These are phyloP conservation scores for Lytechinus variegatus DNA, from an alignment of 35 echinoderm and acorn worm genomes.

Conservation along the genomic window DNA sequence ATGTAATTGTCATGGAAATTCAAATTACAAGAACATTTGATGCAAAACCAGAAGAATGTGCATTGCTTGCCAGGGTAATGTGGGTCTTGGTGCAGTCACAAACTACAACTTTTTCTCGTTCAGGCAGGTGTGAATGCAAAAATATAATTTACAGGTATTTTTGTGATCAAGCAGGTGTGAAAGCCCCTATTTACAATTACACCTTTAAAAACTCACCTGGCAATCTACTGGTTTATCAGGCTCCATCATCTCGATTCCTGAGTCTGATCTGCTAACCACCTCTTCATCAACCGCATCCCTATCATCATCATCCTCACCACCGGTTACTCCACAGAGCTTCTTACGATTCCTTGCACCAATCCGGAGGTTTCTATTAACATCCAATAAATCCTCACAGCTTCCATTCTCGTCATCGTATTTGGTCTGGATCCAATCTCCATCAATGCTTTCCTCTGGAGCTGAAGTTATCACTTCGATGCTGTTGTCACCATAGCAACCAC, in stretches of 20 bases:
- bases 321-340: background rate
- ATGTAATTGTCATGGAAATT: no score
- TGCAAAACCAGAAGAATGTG: no score
- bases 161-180: no score
- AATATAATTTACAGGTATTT: no score
- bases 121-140: no score
- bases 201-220: background rate
- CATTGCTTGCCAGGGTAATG: no score
- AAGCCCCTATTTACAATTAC: no score
- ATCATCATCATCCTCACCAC: background rate
- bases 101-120: no score
- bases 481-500: background rate
- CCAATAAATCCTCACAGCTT: conserved; percentile 31
- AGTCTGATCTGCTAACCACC: background rate
- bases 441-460: background rate
- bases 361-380: conserved; percentile 25
- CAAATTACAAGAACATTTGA: no score
- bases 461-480: background rate
- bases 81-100: no score
- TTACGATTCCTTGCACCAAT: background rate
- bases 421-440: background rate
- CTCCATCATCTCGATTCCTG: background rate
- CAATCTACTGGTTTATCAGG: background rate
- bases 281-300: background rate
- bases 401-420: background rate